phyloP scores from a whole-genome alignment of 1,140 invertebrate species.

The Reticulitermes speratus region DNA sequence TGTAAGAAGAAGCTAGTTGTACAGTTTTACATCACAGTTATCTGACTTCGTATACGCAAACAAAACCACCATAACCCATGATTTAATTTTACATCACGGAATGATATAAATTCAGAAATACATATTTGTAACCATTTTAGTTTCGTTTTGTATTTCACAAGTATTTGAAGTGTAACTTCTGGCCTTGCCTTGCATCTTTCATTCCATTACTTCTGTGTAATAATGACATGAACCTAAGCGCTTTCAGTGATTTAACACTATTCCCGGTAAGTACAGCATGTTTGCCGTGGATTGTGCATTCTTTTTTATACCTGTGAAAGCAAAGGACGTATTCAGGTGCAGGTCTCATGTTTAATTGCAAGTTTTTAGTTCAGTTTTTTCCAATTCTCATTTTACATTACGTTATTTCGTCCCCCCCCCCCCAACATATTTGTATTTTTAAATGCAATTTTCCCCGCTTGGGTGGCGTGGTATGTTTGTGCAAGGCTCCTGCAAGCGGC shows the following conservation, averaged over 20 bases:
- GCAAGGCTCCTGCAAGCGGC: not conserved
- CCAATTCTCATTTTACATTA: not conserved
- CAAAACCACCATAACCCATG: not conserved
- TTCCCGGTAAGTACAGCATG: not conserved
- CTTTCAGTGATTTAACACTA: not conserved
- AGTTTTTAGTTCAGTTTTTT: not conserved
- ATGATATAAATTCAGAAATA: not conserved
- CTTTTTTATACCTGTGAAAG: not conserved
- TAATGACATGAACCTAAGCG: not conserved
- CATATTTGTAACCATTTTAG: not conserved
- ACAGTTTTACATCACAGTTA: not conserved
- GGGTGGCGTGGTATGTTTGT: not conserved
- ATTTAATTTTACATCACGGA: not conserved
- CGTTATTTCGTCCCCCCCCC: not conserved
- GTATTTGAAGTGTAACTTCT: not conserved
- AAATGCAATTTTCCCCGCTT: constrained; percentile 3
- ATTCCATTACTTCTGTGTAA: not conserved
- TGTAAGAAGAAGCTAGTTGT: no score
- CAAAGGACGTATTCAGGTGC: not conserved
- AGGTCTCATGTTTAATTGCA: not conserved
- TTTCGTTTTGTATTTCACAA: not conserved
- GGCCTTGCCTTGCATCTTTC: not conserved
- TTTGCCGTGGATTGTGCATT: not conserved
- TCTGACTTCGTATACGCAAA: not conserved
- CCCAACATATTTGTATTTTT: not conserved